Base-by-base conservation (phyloP, 2,797 vertebrate genomes). In the Columba guinea region DNA sequence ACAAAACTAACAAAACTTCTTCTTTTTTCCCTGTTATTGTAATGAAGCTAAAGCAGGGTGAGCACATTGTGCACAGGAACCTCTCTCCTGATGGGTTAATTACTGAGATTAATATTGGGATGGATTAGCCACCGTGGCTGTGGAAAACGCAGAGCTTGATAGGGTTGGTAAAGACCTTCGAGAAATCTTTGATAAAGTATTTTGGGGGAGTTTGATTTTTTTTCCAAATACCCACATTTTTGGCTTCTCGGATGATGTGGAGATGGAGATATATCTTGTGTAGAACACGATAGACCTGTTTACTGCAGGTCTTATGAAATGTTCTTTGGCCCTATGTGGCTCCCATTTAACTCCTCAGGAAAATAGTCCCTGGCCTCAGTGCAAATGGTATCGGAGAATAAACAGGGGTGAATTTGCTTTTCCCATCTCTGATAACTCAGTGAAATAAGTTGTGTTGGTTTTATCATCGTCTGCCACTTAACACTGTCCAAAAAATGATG, bases 101-200 rank as follows among this genome's bases (percentile, higher is more conserved):
- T 44, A 8, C 18, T 58, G 19, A 22, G 22, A 21, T 58, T 53
- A 26, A 7, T 16, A 8, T 11, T 24, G 37, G 27, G 64, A 19
- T 44, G 68, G 74, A 9, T 63, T 27, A 8, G 9, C 2, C 3
- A 15, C 24, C 0, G 0, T 27, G 79, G 15, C 67, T 75, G 8
- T 56, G 76, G 82, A 48, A 79, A 71, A 41, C 14, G 2, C 49
- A 46, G 55, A 74, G 19, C 17, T 87, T 39, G 62, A 5, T 2
- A 13, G 75, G 37, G 6, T 32, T 62, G 39, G 68, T 71, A 16
- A 79, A 59, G 28, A 76, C 15, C 15, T 48, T 68, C n/a, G 26
- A 18, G 30, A 18, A 37, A 34, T 35, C 35, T 44, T 73, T 39
- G 49, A 7, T 46, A 6, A 34, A 39, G 14, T 14, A 9, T 55